Evolutionary conservation across 2,113 vertebrate genomes (phyloP).

Genomic region (Lepidothrix coronata): DNA sequence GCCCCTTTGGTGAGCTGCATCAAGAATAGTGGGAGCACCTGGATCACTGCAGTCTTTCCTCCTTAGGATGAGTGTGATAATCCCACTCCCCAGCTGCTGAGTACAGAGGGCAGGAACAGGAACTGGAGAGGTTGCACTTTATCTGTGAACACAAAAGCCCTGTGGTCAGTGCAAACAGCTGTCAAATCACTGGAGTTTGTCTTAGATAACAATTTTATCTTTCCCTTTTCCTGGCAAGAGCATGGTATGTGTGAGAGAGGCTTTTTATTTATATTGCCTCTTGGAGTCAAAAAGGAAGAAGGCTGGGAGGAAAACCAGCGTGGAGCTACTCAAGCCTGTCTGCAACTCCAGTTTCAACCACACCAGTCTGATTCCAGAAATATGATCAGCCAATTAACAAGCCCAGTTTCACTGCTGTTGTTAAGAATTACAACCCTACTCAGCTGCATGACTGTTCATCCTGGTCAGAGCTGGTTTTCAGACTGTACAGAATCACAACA

Average conservation of each 20-base stretch:
- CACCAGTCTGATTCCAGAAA: neutral
- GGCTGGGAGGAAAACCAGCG: neutral
- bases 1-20: neutral
- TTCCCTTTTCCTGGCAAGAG: neutral
- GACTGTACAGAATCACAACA: neutral
- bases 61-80: neutral
- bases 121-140: neutral
- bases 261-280: neutral
- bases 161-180: neutral
- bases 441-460: neutral
- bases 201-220: neutral
- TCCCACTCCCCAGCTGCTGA: neutral
- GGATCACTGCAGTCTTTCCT: neutral
- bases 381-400: neutral
- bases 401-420: neutral
- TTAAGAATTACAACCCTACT: neutral
- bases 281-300: neutral
- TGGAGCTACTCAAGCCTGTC: neutral
- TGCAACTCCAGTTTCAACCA: neutral
- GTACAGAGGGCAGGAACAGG: neutral
- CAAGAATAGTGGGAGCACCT: neutral
- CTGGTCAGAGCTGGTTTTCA: neutral
- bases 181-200: neutral
- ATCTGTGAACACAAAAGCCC: neutral
- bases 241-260: neutral